A percentile compares a stretch with the other conserved stretches of the same genome.
Evolutionary conservation across 2,888 invertebrate species (phyloP).

Genomic region (Perithous albicinctus): DNA sequence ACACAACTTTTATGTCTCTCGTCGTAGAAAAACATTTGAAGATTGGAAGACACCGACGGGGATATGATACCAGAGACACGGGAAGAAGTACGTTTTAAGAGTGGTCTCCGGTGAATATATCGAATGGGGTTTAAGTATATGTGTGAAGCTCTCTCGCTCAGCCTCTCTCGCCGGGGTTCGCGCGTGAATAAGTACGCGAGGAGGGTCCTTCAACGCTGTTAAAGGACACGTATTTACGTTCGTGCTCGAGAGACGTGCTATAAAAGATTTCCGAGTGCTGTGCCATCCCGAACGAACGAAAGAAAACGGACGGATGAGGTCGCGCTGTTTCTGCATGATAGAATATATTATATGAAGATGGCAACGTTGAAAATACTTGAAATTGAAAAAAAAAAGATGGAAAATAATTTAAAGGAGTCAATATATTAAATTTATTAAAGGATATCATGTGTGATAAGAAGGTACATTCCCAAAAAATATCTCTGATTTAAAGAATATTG

Average conservation of each 20-base stretch:
- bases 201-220: constrained; percentile 62
- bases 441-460: not conserved
- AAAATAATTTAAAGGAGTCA: constrained; percentile 14
- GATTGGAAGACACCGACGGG: constrained; percentile 46
- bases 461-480: not conserved
- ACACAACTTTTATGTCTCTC: constrained; percentile 12
- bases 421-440: constrained; percentile 19
- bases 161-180: constrained; percentile 35
- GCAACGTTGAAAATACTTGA: constrained; percentile 23
- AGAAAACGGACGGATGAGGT: constrained; percentile 44
- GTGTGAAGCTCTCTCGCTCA: constrained; percentile 57
- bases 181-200: constrained; percentile 52
- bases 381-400: constrained; percentile 1
- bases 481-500: not conserved
- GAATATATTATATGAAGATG: constrained; percentile 25
- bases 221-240: constrained; percentile 69
- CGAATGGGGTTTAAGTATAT: constrained; percentile 62
- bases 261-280: constrained; percentile 66
- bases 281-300: constrained; percentile 48
- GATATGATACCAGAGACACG: constrained; percentile 18
- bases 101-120: constrained; percentile 63
- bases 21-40: constrained; percentile 22
- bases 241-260: constrained; percentile 68
- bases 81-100: constrained; percentile 45
- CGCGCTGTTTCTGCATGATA: constrained; percentile 40